Percentiles rank a stretch among this genome's conserved stretches.
phyloP scores from a whole-genome alignment of 2,113 vertebrate species.

The Malaclemys terrapin region DNA sequence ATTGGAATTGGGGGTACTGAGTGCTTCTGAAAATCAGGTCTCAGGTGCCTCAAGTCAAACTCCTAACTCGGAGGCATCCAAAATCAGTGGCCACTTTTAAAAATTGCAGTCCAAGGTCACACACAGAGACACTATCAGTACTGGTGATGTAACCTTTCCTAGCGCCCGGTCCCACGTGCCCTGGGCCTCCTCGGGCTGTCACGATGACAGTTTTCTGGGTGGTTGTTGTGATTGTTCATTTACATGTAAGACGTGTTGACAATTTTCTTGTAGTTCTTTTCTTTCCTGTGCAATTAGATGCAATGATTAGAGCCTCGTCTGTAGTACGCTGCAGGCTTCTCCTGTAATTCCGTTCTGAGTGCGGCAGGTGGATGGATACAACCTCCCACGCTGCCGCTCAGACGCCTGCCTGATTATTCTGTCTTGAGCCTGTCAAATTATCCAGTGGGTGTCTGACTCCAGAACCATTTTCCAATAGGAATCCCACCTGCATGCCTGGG shows the following conservation, averaged over 20 bases:
- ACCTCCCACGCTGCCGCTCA: slow-evolving; percentile 34
- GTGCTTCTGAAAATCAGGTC: background rate
- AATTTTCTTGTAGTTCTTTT: background rate
- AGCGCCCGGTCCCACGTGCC: background rate
- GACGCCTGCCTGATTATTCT: slow-evolving; percentile 50
- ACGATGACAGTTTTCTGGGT: background rate
- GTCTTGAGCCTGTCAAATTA: slow-evolving; percentile 46
- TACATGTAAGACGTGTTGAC: background rate
- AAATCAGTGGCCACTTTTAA: background rate
- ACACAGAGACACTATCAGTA: background rate
- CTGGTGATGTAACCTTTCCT: background rate
- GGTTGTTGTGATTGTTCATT: background rate
- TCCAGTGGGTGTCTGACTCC: background rate
- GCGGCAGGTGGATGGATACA: slow-evolving; percentile 53
- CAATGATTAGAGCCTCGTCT: background rate
- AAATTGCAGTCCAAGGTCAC: background rate
- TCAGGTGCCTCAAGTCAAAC: rapidly evolving
- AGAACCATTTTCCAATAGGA: background rate
- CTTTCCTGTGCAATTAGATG: background rate
- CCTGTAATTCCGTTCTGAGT: background rate
- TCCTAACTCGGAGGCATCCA: background rate
- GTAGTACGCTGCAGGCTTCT: background rate
- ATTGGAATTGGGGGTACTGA: background rate
- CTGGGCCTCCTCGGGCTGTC: rapidly evolving
- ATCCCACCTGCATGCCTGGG: slow-evolving; percentile 10